Evolutionary conservation across 1,140 invertebrate genomes (phyloP).

Genomic region (Campoletis sonorensis): DNA sequence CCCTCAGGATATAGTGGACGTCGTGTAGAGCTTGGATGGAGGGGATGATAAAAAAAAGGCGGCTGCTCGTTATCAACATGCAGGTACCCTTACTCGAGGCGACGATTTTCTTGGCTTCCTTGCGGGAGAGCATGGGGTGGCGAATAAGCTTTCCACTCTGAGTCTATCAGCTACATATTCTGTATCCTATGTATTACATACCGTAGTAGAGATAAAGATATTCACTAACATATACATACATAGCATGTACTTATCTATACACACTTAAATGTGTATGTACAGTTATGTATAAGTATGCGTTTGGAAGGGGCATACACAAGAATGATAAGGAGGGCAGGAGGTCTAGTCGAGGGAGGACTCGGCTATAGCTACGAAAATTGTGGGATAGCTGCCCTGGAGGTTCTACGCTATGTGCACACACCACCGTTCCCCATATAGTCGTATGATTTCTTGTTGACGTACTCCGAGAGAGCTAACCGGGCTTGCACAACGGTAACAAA

Average conservation of each 20-base stretch:
- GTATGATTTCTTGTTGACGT: constrained; percentile 39
- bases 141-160: neutral
- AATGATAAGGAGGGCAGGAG: constrained; percentile 45
- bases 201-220: too few species aligned
- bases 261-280: too few species aligned
- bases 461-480: neutral
- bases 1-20: constrained; percentile 6
- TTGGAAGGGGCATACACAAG: neutral
- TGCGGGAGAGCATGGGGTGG: neutral
- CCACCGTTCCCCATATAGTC: constrained; percentile 2
- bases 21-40: neutral
- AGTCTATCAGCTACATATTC: neutral
- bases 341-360: constrained; percentile 27
- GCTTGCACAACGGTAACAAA: constrained; percentile 22
- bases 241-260: neutral
- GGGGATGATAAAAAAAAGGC: constrained; percentile 31
- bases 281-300: too few species aligned
- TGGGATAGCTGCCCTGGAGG: constrained; percentile 27
- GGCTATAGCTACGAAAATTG: constrained; percentile 6
- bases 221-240: constrained; percentile 1
- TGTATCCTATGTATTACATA: constrained; percentile 13
- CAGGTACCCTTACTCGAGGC: constrained; percentile 52
- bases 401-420: constrained; percentile 26
- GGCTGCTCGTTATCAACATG: constrained; percentile 53
- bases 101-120: constrained; percentile 32